phyloP scores from a whole-genome alignment of 2,113 vertebrate genomes.

The Eonycteris spelaea region DNA sequence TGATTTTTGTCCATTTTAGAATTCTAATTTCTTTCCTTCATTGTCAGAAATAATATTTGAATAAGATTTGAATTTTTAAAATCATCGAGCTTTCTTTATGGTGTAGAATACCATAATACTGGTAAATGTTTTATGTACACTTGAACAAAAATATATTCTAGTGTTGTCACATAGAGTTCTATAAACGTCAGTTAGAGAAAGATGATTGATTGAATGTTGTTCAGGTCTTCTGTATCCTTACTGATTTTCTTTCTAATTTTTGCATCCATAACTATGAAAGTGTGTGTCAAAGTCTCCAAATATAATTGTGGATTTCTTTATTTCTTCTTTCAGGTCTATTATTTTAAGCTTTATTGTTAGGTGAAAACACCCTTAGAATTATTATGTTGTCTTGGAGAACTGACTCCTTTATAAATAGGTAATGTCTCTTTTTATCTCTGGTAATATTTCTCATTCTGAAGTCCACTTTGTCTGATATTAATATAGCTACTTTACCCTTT shows the following conservation, averaged over 20 bases:
- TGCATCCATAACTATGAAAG: background rate
- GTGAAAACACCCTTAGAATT: background rate
- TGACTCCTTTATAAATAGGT: background rate
- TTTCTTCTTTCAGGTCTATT: background rate
- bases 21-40: background rate
- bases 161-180: background rate
- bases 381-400: background rate
- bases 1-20: background rate
- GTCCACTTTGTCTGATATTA: background rate
- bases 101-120: background rate
- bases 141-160: background rate
- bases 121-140: background rate
- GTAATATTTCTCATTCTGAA: background rate
- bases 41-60: background rate
- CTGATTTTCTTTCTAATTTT: background rate
- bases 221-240: background rate
- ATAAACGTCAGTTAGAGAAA: background rate
- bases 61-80: background rate
- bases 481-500: background rate
- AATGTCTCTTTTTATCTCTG: background rate
- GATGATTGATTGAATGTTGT: background rate
- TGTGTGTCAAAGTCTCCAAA: background rate
- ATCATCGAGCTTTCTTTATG: background rate
- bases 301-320: background rate
- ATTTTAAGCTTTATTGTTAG: background rate